A percentile compares a stretch with the other conserved stretches of the same genome.
These are phyloP conservation scores for Microcebus ravelobensis DNA, from an alignment of 2,113 vertebrate species.

Conservation along the genomic window DNA sequence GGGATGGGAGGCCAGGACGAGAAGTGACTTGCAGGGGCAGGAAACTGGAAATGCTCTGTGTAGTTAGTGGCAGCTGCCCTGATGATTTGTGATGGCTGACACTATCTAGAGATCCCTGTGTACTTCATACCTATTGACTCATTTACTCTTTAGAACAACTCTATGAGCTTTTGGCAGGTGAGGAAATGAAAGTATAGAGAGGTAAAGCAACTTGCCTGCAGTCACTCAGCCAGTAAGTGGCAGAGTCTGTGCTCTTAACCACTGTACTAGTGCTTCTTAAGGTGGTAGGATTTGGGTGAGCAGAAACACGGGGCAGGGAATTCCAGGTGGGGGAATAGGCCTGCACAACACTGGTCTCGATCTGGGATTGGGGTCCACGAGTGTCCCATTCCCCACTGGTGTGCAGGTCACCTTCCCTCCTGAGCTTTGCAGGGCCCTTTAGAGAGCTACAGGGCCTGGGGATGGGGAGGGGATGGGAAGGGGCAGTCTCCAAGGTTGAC, in stretches of 20 bases:
- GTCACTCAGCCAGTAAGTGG: neutral
- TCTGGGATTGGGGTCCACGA: neutral
- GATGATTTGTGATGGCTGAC: too few species aligned
- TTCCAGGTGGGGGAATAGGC: neutral
- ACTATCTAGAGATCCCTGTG: neutral
- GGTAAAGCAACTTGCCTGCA: neutral
- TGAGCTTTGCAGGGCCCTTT: neutral
- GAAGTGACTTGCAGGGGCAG: neutral
- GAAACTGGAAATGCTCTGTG: neutral
- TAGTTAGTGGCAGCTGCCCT: rapidly evolving
- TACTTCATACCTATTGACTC: rapidly evolving
- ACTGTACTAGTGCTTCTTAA: rapidly evolving
- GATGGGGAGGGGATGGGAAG: rapidly evolving
- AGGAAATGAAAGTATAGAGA: neutral
- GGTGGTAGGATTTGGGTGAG: too few species aligned
- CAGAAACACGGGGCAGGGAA: rapidly evolving
- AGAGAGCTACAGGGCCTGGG: neutral
- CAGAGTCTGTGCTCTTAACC: too few species aligned
- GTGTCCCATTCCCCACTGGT: neutral
- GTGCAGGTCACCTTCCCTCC: neutral
- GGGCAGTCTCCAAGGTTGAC: neutral
- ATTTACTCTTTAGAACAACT: neutral
- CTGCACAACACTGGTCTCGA: rapidly evolving
- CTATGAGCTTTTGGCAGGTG: neutral
- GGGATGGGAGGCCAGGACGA: neutral